Base-by-base conservation (phyloP, 2,888 invertebrate species). In the Clusia tigrina region DNA sequence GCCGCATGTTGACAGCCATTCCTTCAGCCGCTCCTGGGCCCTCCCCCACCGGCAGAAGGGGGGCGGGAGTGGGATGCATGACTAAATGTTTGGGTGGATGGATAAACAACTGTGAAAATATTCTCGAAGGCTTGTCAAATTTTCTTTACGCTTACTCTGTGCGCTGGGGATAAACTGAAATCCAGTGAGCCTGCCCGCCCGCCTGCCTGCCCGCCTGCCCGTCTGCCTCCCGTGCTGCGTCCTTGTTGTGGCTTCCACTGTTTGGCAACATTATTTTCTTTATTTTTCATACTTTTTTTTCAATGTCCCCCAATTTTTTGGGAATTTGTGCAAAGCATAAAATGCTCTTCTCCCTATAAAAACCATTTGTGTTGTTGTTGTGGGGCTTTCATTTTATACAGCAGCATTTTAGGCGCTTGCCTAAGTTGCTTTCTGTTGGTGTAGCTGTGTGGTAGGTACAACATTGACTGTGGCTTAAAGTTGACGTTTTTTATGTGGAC, bases 1-100 rank as follows among this genome's bases (percentile, higher is more conserved):
- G n/a, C n/a, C n/a, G n/a, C 12, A 58, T 64, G 69, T 20, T 70
- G 63, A 71, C 69, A 69, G 62, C 71, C 52, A 63, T 59, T 22
- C 37, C 25, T 56, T 10, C 9, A 24, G 48, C 46, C 57, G 58
- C 58, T 62, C 51, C 54, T 59, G 67, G 57, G 48, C 42, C 2
- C 15, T 18, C 6, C 22, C 20, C 51, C 17, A 46, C 18, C 51
- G 51, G 23, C 20, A 20, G 20, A 23, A 10, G 22, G n/a, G n/a
- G 9, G 9, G 23, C 25, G 25, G 23, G 25, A 53, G 24, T 17
- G 17, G 23, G 53, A 3, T 53, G n/a, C 15, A 22, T 51, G 23
- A 12, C 20, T 17, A 20, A 23, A 53, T 32, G 6, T 32, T 32
- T 32, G 6, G 32, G 32, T n/a, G n/a, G n/a, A n/a, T n/a, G 32